These are phyloP conservation scores for Corythoichthys haematopterus DNA, from an alignment of 2,113 vertebrate species.

Conservation along the genomic window DNA sequence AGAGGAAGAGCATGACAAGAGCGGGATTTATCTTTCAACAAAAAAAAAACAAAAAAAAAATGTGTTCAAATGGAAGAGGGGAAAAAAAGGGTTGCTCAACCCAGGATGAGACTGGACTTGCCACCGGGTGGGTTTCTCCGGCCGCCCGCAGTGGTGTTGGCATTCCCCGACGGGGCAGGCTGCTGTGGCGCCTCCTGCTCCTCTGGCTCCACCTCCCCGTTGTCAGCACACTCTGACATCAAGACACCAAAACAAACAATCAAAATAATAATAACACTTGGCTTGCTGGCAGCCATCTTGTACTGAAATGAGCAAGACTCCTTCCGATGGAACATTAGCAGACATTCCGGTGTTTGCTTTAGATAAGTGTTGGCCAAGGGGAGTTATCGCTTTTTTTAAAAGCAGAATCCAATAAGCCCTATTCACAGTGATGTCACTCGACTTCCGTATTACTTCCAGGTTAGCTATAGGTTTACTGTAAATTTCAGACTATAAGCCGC, in stretches of 20 bases:
- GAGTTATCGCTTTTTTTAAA: too few relatives aligned
- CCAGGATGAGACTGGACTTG: constrained; percentile 95
- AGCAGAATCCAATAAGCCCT: too few relatives aligned
- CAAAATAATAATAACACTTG: too few relatives aligned
- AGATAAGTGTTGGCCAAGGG: too few relatives aligned
- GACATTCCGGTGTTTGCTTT: too few relatives aligned
- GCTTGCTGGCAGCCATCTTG: too few relatives aligned
- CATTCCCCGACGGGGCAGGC: constrained; percentile 75
- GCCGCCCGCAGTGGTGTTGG: constrained; percentile 66
- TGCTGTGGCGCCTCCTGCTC: constrained; percentile 76
- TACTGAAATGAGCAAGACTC: too few relatives aligned
- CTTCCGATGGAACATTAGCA: too few relatives aligned
- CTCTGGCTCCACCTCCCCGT: constrained; percentile 41
- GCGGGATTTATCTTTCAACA: constrained; percentile 53
- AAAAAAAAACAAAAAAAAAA: constrained; percentile 54
- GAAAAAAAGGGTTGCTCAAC: constrained; percentile 70
- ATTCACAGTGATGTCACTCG: too few relatives aligned
- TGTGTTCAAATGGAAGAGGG: constrained; percentile 20
- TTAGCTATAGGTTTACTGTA: too few relatives aligned
- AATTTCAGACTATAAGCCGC: too few relatives aligned
- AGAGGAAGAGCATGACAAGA: constrained; percentile 15
- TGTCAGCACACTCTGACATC: constrained; percentile 63
- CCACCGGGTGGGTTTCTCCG: constrained; percentile 96
- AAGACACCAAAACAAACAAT: background rate
- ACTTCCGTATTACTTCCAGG: too few relatives aligned